These are phyloP conservation scores for Gouania willdenowi DNA, from an alignment of 2,797 vertebrate species.

Conservation along the genomic window DNA sequence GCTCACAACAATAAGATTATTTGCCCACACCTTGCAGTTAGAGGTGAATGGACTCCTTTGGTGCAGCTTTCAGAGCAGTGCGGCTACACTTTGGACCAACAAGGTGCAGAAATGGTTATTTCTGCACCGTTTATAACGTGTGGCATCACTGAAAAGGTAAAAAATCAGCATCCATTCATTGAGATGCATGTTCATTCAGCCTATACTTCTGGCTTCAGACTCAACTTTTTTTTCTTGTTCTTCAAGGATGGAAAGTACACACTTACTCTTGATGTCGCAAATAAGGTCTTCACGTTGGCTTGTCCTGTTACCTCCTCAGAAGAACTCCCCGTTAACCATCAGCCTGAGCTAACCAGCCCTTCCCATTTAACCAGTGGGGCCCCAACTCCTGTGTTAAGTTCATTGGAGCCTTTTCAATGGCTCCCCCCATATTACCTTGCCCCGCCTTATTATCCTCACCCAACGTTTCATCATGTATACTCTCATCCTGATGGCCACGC, in stretches of 20 bases:
- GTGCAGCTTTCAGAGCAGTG: slow-evolving; percentile 37
- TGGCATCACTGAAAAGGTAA: slow-evolving; percentile 56
- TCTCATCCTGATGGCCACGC: neutral
- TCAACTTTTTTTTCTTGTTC: neutral
- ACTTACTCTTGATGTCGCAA: slow-evolving; percentile 37
- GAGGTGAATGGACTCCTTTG: slow-evolving; percentile 56
- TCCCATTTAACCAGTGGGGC: neutral
- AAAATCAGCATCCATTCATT: neutral
- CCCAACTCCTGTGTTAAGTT: neutral
- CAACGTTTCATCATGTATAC: slow-evolving; percentile 7
- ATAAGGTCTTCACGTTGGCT: slow-evolving; percentile 19
- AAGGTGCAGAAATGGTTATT: slow-evolving; percentile 9
- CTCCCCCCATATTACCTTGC: slow-evolving; percentile 56
- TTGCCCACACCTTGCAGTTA: slow-evolving; percentile 41
- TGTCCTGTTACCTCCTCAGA: slow-evolving; percentile 32
- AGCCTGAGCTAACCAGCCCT: neutral
- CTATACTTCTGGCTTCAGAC: too few relatives aligned
- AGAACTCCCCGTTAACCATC: neutral
- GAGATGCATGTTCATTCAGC: too few relatives aligned
- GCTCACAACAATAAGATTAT: neutral
- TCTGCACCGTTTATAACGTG: slow-evolving; percentile 46
- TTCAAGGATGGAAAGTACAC: slow-evolving; percentile 46
- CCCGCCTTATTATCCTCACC: slow-evolving; percentile 55
- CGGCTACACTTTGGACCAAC: slow-evolving; percentile 44
- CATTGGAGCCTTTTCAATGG: slow-evolving; percentile 19